Evolutionary conservation across 2,113 vertebrate genomes (phyloP), one percentile per base, ranked within the genome.

Genomic region (Tonatia bakeri): DNA sequence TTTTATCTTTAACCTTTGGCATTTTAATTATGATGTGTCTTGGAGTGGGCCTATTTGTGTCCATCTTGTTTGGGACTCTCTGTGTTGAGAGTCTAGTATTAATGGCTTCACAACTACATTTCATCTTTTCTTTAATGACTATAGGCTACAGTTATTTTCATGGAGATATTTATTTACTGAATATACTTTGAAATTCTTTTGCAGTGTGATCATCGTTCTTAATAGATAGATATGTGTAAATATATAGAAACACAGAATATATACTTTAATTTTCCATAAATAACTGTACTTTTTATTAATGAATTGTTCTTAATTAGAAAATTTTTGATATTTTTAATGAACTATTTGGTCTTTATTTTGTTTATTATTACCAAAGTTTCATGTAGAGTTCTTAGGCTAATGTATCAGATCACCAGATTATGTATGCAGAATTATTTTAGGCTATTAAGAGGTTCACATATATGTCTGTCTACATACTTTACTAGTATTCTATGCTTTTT

Each of bases 321-420:
- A 19, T 72, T 38, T 65, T 76, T 16, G 54, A 31, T 81, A 75
- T 91, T 73, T 93, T 95, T 31, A 77, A 19, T 83, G 31, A 59
- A 89, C 84, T 59, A 56, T 80, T 80, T 86, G 22, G 5, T 80
- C 33, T 94, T 73, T 9, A 81, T 86, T 94, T 76, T 83, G 14
- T 82, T 95, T 76, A 92, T 86, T 93, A 76, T 90, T 84, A 69
- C 33, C 16, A 72, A 52, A 93, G 52, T 84, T 79, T 90, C 36
- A 67, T 33, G 3, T 79, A 19, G 2, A 87, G 33, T 90, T 77
- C 24, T 87, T 33, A 94, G 52, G 14, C 22, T 95, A 11, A 40
- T 83, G 33, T 47, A 15, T 38, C n/a, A 72, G 47, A 24, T 93
- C 61, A 80, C 87, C 40, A 86, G 11, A 87, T 59, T 56, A 33